Evolutionary conservation across 2,113 vertebrate species (phyloP).

Genomic region (Hypocryptadius cinnamomeus): DNA sequence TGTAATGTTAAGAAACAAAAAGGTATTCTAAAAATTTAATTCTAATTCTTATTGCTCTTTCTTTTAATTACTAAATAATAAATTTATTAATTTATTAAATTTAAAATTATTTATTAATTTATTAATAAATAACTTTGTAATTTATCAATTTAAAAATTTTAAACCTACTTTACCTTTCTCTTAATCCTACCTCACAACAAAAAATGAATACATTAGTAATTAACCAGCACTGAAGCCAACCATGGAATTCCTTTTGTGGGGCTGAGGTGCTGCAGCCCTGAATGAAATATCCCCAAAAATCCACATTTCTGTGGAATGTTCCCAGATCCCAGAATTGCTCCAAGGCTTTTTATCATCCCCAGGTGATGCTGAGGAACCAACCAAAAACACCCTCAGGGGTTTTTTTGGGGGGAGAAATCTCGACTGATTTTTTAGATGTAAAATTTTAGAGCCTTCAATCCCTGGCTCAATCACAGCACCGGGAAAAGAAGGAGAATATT

Average conservation of each 20-base stretch:
- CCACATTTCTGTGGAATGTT: background rate
- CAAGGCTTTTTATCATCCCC: background rate
- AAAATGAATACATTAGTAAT: background rate
- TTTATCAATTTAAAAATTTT: background rate
- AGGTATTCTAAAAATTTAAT: background rate
- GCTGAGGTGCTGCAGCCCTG: background rate
- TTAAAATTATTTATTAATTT: too few relatives aligned
- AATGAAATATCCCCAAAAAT: rapidly evolving
- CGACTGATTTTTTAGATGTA: background rate
- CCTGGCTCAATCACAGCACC: background rate
- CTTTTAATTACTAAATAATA: background rate
- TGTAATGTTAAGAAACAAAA: background rate
- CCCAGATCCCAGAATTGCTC: background rate
- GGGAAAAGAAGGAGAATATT: background rate
- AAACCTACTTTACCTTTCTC: background rate
- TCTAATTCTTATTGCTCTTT: background rate
- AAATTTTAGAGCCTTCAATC: background rate
- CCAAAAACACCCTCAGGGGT: background rate
- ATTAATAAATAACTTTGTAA: background rate
- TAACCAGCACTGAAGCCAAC: background rate
- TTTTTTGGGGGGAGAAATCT: rapidly evolving
- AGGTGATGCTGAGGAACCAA: background rate
- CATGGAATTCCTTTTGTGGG: background rate
- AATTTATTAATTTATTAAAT: background rate
- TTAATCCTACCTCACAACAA: background rate